A percentile compares a stretch with the other conserved stretches of the same genome.
Evolutionary conservation across 2,797 vertebrate species (phyloP).

Genomic region (Dipus sagitta): DNA sequence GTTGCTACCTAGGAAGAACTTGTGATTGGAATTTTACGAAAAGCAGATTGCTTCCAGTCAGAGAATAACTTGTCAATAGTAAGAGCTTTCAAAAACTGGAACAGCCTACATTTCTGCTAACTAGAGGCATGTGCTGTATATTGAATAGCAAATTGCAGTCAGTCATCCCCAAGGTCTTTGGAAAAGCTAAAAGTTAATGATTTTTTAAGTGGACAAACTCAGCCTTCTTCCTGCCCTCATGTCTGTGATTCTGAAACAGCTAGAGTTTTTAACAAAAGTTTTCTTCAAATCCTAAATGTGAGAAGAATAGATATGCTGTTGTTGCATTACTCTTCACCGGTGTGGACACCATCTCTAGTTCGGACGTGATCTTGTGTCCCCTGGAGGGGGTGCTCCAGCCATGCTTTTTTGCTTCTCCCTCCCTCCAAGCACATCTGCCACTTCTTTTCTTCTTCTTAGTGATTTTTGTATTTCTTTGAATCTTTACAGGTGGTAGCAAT

Average conservation of each 20-base stretch:
- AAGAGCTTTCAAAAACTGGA: slow-evolving; percentile 40
- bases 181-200: slow-evolving; percentile 33
- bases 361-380: slow-evolving; percentile 45
- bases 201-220: slow-evolving; percentile 31
- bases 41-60: slow-evolving; percentile 49
- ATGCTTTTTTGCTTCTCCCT: slow-evolving; percentile 34
- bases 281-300: slow-evolving; percentile 14
- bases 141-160: slow-evolving; percentile 14
- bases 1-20: slow-evolving; percentile 37
- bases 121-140: slow-evolving; percentile 37
- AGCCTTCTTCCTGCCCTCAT: slow-evolving; percentile 21
- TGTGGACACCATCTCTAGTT: slow-evolving; percentile 15
- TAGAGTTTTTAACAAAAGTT: slow-evolving; percentile 45
- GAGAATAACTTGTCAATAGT: slow-evolving; percentile 51
- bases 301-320: slow-evolving; percentile 36
- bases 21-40: slow-evolving; percentile 37
- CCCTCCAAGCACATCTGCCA: slow-evolving; percentile 71
- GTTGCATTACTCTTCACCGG: slow-evolving; percentile 42
- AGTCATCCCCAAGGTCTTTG: slow-evolving; percentile 60
- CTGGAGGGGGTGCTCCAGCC: slow-evolving; percentile 77
- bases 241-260: slow-evolving; percentile 51
- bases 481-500: slow-evolving; percentile 85
- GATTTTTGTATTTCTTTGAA: slow-evolving; percentile 81
- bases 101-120: slow-evolving; percentile 40
- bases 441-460: slow-evolving; percentile 38